Conservation (phyloP, 2,113 vertebrate genomes). For the Brienomyrus longianalis region DNA sequence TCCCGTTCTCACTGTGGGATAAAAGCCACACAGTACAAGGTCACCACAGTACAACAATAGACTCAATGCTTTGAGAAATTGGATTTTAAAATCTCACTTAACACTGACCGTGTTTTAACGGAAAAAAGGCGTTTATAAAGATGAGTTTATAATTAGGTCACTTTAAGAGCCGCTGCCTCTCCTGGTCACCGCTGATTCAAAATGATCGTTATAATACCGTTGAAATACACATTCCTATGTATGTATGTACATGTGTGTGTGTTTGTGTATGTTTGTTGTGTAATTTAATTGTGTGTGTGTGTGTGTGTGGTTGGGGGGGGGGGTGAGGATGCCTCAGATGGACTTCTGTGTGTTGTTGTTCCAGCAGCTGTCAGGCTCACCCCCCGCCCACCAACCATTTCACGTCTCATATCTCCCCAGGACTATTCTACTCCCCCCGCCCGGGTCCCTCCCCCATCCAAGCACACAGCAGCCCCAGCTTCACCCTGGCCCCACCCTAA, state of each 20-base stretch:
- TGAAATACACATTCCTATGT: no score
- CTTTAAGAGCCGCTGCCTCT: neutral
- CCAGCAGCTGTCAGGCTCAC: neutral
- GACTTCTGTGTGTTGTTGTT: neutral
- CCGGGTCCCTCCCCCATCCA: neutral
- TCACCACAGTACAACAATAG: neutral
- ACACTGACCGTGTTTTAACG: neutral
- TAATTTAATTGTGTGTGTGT: no score
- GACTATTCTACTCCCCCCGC: neutral
- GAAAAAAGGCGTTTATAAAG: neutral
- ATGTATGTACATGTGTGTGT: no score
- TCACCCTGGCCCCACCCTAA: neutral
- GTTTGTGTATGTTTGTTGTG: no score
- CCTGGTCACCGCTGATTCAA: neutral
- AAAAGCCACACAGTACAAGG: neutral
- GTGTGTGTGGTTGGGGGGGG: neutral
- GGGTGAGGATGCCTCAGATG: neutral
- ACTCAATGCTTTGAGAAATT: neutral
- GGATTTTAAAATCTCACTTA: neutral
- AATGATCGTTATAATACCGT: neutral
- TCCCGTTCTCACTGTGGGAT: neutral
- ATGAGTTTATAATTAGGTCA: neutral
- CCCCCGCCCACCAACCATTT: neutral
- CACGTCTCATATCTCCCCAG: neutral
- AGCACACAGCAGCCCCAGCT: neutral